Base-by-base conservation (phyloP, 2,888 invertebrate species). In the Litoditis marina region DNA sequence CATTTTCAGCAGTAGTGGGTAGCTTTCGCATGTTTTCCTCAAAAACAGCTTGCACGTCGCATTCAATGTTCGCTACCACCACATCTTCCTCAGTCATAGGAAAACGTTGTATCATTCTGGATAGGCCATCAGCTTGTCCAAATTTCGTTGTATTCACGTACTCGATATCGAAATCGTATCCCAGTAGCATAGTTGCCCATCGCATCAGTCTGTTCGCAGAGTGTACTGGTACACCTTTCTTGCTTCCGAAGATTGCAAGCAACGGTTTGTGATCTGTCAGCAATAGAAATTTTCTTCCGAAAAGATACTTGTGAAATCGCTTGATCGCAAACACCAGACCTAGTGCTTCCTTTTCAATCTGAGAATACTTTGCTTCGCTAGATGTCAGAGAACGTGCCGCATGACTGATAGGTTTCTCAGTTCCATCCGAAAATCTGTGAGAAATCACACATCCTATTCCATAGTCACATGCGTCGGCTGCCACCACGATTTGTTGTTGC, bases 241-340 rank as follows among this genome's bases (percentile, higher is more conserved):
- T 70, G 16, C 56, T 54, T 6, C 73, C 73, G 32, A 74, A 76
- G 25, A 76, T 69, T 0, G 63, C n/a, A 0, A 74, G 82, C 5
- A 86, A 66, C 0, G 85, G 84, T 60, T 68, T 56, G 47, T 76
- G 76, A 52, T 76, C 76, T 8, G 76, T 76, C 25, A 51, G 57
- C 5, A 76, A 67, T 1, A 82, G 82, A 67, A 86, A 86, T 16
- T 78, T 70, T 16, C 81, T 69, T 3, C 84, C 85, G 64, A 73
- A 83, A 0, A 85, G 46, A 66, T 83, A 85, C 28, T 82, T 73
- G 56, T 84, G 82, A 72, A 85, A 85, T 69, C 82, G 82, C 30
- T 78, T 76, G 1, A 84, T 77, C 0, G 82, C 84, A 64, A 79
- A 85, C 16, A 85, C 77, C 4, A 85, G 66, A 16, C 81, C 70